phyloP scores from a whole-genome alignment of 2,113 vertebrate genomes.

The Coturnix japonica region DNA sequence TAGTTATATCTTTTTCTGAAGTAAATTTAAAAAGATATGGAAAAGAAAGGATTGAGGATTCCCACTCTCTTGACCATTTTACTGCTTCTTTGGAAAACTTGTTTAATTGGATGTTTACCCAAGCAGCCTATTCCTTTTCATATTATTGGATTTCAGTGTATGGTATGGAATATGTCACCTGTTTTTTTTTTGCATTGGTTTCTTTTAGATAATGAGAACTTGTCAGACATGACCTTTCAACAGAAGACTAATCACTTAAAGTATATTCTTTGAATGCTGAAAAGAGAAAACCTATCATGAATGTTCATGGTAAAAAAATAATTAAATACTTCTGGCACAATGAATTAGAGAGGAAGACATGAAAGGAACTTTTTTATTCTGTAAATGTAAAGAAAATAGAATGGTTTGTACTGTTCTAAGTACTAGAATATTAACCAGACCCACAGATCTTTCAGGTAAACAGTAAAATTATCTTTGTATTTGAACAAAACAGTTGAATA shows the following conservation, averaged over 20 bases:
- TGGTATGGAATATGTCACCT: constrained; percentile 30
- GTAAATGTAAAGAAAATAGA: not conserved
- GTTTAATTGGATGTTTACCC: constrained; percentile 24
- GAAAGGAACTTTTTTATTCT: constrained; percentile 14
- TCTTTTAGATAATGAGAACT: constrained; percentile 36
- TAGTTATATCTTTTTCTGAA: not conserved
- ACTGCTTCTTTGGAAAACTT: constrained; percentile 12
- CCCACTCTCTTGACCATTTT: constrained; percentile 3
- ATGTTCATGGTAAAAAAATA: constrained; percentile 5
- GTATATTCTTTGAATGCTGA: constrained; percentile 16
- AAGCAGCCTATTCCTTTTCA: not conserved
- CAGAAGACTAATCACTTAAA: constrained; percentile 25
- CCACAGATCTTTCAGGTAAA: not conserved
- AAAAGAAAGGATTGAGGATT: not conserved
- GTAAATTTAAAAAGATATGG: not conserved
- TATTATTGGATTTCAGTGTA: constrained; percentile 10
- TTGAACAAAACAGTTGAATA: not conserved
- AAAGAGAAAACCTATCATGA: not conserved
- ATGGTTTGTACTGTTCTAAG: not conserved
- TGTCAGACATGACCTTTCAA: constrained; percentile 51
- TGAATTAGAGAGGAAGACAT: not conserved
- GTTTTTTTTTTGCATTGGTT: constrained; percentile 28
- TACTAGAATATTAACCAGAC: not conserved
- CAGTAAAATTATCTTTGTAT: not conserved
- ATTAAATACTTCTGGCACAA: not conserved